Evolutionary conservation across 2,113 vertebrate species (phyloP).

Genomic region (Anolis carolinensis): DNA sequence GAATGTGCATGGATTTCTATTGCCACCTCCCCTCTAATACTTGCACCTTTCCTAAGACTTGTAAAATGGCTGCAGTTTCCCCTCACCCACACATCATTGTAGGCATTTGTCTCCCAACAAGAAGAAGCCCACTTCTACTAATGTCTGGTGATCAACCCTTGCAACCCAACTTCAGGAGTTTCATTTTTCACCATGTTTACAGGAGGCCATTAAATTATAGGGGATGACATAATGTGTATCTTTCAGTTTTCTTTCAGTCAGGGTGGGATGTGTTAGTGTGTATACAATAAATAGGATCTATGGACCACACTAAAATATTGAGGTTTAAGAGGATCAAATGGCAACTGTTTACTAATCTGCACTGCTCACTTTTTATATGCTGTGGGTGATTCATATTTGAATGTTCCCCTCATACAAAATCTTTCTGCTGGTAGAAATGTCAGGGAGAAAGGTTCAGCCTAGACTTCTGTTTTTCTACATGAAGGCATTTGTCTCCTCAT

Average conservation of each 20-base stretch:
- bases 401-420: not conserved
- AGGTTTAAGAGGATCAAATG: slow-evolving; percentile 1
- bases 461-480: not conserved
- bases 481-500: not conserved
- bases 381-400: not conserved
- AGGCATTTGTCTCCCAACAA: not conserved
- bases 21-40: not conserved
- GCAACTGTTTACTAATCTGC: not conserved
- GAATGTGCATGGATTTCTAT: too few relatives aligned
- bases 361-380: not conserved
- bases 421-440: not conserved
- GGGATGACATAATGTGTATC: not conserved
- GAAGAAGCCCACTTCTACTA: not conserved
- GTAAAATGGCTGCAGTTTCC: not conserved
- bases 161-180: not conserved
- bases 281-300: not conserved
- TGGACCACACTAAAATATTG: not conserved
- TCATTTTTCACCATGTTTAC: not conserved
- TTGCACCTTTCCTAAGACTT: not conserved
- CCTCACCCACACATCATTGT: not conserved
- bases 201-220: not conserved
- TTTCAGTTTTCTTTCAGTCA: not conserved
- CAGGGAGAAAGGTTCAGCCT: not conserved
- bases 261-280: slow-evolving; percentile 11
- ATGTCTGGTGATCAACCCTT: not conserved